Evolutionary conservation across 1,140 invertebrate species (phyloP).

Genomic region (Stegodyphus mimosarum): DNA sequence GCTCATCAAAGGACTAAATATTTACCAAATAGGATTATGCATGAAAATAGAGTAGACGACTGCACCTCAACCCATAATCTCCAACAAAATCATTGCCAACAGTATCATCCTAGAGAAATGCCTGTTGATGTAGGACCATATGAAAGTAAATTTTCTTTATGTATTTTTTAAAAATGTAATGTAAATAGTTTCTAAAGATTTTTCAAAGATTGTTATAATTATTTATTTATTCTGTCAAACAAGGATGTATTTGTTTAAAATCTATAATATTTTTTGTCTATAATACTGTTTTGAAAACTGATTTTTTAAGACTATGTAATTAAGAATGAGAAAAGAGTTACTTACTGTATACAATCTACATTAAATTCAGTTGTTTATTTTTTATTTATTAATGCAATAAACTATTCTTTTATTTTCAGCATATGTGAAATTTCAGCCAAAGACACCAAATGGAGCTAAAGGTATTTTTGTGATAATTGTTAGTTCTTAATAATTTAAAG

Average conservation of each 20-base stretch:
- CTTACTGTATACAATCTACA: too few relatives aligned
- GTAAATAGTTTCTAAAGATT: too few relatives aligned
- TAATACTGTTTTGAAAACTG: too few relatives aligned
- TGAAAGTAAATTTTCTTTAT: constrained; percentile 34
- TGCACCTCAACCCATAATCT: neutral
- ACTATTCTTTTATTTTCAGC: neutral
- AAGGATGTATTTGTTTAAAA: too few relatives aligned
- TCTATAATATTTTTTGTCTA: too few relatives aligned
- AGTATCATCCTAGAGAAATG: constrained; percentile 38
- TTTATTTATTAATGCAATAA: neutral
- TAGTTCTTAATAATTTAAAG: too few relatives aligned
- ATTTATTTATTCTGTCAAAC: too few relatives aligned
- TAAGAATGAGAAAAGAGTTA: too few relatives aligned
- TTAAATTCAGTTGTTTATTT: neutral
- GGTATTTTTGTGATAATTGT: neutral
- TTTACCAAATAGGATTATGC: neutral
- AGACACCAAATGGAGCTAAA: neutral
- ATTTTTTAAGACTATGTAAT: too few relatives aligned
- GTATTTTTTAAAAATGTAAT: neutral
- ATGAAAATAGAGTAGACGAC: neutral
- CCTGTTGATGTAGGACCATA: constrained; percentile 52
- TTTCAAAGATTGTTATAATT: too few relatives aligned
- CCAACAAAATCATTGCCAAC: neutral
- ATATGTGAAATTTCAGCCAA: neutral
- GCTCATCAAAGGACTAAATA: constrained; percentile 16